Conservation (phyloP, 2,797 vertebrate genomes). For the Epinephelus awoara region DNA sequence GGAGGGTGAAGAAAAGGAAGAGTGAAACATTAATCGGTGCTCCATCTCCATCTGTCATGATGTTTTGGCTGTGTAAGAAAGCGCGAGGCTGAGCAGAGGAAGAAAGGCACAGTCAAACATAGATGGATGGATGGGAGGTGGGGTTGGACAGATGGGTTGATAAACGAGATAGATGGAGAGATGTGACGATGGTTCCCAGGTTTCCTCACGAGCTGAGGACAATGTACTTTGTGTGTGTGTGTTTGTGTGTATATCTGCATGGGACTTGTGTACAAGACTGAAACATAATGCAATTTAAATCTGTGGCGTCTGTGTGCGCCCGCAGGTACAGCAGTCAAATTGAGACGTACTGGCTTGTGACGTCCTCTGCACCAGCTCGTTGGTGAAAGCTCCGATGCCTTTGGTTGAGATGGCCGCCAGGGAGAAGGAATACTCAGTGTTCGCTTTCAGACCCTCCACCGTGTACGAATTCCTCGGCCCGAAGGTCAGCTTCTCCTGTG, state of each 20-base stretch:
- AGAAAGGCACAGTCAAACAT: conserved; percentile 75
- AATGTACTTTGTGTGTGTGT: conserved; percentile 31
- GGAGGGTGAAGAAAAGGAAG: conserved; percentile 70
- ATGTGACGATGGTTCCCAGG: conserved; percentile 48
- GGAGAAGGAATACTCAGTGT: conserved; percentile 97
- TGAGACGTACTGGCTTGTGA: conserved; percentile 97
- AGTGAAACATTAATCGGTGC: conserved; percentile 73
- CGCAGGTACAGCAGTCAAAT: conserved; percentile 40
- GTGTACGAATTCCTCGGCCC: conserved; percentile 91
- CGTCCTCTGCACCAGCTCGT: conserved; percentile 94
- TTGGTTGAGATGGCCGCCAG: conserved; percentile 95
- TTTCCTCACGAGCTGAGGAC: conserved; percentile 53
- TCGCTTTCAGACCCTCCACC: conserved; percentile 94
- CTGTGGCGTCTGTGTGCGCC: conserved; percentile 3
- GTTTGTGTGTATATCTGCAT: conserved; percentile 39
- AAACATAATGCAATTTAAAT: conserved; percentile 34
- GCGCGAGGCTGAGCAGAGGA: conserved; percentile 58
- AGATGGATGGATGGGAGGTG: conserved; percentile 70
- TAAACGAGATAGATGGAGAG: conserved; percentile 67
- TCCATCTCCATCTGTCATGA: conserved; percentile 79
- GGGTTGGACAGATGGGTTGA: conserved; percentile 68
- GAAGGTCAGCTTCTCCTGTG: conserved; percentile 92
- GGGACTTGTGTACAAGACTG: conserved; percentile 35
- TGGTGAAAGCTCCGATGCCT: conserved; percentile 97
- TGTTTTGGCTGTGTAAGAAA: conserved; percentile 73